Evolutionary conservation across 2,113 vertebrate genomes (phyloP), one percentile per base, ranked within the genome.

Genomic region (Poecile atricapillus): DNA sequence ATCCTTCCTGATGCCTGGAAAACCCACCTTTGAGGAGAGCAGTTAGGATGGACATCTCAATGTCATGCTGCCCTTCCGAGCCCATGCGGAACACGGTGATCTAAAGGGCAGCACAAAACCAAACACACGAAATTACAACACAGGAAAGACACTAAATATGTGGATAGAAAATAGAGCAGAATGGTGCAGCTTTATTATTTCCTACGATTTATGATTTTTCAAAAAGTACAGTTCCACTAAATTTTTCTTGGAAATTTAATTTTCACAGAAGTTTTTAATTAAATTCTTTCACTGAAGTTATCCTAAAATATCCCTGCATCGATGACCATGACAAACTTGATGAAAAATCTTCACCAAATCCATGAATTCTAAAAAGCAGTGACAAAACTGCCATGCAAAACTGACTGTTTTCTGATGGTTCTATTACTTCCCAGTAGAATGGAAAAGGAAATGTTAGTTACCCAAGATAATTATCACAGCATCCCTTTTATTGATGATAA

Each of bases 71-170:
- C 37, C 99, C 99, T 80, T 99, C 99, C 2, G 98, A 98, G 10
- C 99, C 99, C 99, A 99, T 99, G 87, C 99, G 98, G 95, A 99
- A 99, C 74, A 99, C 99, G 1, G 99, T 99, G 89, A 99, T 99
- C 99, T 99, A 60, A 77, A 91, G 78, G 24, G 88, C 10, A 95
- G 22, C 88, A 70, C 35, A 55, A 83, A 87, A 12, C 4, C 91
- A 93, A 87, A 55, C 41, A 49, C 33, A 64, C 7, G 17, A 11
- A 70, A 30, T 96, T 64, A 86, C 28, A 78, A 17, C n/a, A n/a
- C 27, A 13, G 23, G 4, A 71, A 64, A 56, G 24, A 58, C n/a
- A 46, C n/a, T n/a, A 44, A 87, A 49, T 10, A 11, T 2, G 9
- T 4, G 43, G 56, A 33, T 1, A 58, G 15, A 7, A 25, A 53